Conservation (phyloP, 2,113 vertebrate species). For the Anoura caudifer region DNA sequence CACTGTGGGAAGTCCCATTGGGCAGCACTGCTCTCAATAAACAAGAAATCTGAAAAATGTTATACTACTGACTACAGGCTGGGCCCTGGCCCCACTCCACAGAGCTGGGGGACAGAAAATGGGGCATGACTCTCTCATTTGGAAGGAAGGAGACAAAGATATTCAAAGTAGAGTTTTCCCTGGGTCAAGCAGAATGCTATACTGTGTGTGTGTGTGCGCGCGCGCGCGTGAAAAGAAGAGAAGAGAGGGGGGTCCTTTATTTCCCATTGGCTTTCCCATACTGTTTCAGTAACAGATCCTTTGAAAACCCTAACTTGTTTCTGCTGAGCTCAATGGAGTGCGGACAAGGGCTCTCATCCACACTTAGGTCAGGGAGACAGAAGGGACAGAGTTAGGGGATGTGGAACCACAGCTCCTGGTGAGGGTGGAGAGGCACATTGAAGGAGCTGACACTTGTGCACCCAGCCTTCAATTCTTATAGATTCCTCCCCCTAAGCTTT, state of each 20-base stretch:
- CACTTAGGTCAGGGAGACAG: background rate
- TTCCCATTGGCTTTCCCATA: background rate
- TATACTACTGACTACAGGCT: background rate
- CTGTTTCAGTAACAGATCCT: background rate
- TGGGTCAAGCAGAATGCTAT: background rate
- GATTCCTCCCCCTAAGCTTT: background rate
- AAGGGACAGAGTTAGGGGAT: background rate
- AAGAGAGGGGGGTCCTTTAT: background rate
- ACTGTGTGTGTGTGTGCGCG: background rate
- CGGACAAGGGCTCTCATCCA: background rate
- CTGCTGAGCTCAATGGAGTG: background rate
- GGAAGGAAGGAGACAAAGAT: background rate
- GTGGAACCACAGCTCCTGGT: background rate
- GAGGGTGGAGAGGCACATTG: background rate
- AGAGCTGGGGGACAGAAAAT: background rate
- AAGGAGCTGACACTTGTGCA: background rate
- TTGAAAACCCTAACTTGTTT: background rate
- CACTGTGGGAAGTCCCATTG: background rate
- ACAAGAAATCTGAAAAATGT: background rate
- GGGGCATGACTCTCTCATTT: background rate
- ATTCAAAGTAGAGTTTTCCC: background rate
- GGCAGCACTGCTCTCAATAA: constrained; percentile 5
- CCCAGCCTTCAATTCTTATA: background rate
- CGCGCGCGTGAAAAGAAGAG: background rate
- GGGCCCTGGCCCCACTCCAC: background rate